Evolutionary conservation across 2,113 vertebrate species (phyloP).

Genomic region (Python bivittatus): DNA sequence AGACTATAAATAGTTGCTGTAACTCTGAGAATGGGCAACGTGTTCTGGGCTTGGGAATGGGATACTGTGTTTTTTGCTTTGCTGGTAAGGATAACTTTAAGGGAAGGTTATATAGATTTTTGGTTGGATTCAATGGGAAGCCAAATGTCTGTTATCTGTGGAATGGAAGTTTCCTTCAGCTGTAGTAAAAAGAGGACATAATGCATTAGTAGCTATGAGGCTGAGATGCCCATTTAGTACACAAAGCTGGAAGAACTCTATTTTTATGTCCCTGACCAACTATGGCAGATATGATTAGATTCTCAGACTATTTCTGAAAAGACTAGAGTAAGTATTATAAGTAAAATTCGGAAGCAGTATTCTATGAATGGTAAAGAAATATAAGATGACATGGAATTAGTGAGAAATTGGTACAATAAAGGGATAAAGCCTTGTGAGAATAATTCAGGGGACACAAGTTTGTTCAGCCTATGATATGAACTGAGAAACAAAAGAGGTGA

Average conservation of each 20-base stretch:
- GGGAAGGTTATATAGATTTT: background rate
- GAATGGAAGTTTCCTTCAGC: background rate
- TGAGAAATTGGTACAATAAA: background rate
- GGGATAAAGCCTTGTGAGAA: slow-evolving; percentile 12
- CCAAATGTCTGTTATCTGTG: background rate
- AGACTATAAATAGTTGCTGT: slow-evolving; percentile 37
- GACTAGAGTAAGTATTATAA: background rate
- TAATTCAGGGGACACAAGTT: background rate
- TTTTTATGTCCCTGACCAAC: background rate
- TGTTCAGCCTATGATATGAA: background rate
- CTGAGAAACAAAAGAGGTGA: background rate
- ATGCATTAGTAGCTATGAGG: background rate
- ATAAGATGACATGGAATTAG: background rate
- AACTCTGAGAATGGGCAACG: background rate
- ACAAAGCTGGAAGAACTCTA: background rate
- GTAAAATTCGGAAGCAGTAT: background rate
- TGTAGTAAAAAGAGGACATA: background rate
- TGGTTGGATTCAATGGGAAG: background rate
- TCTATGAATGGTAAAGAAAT: background rate
- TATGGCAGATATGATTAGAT: background rate
- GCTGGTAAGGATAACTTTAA: background rate
- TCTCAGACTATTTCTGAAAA: background rate
- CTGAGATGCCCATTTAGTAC: background rate
- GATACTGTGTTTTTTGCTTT: background rate
- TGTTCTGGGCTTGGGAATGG: background rate